These are phyloP conservation scores for Xenopus laevis DNA, from an alignment of 2,113 vertebrate genomes.

Conservation along the genomic window DNA sequence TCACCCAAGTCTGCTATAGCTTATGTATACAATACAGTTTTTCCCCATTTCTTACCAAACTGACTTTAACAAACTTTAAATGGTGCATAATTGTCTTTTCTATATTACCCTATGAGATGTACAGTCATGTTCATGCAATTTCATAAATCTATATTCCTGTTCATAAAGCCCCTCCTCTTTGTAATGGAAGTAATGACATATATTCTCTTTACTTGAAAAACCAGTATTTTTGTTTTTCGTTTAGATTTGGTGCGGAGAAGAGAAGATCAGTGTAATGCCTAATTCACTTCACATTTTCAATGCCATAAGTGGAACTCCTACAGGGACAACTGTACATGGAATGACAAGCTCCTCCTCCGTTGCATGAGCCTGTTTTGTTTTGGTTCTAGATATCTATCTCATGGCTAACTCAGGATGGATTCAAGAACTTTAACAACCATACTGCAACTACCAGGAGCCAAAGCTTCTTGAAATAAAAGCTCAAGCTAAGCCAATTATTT, in stretches of 20 bases:
- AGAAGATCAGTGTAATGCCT: slow-evolving; percentile 83
- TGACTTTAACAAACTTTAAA: too few species aligned
- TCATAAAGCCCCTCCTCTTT: too few species aligned
- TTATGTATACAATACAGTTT: too few species aligned
- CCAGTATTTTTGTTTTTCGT: slow-evolving; percentile 29
- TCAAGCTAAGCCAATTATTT: neutral
- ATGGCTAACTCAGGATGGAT: slow-evolving; percentile 69
- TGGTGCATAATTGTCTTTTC: too few species aligned
- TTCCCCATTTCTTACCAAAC: too few species aligned
- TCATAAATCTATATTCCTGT: too few species aligned
- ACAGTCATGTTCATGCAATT: too few species aligned
- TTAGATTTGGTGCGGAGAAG: slow-evolving; percentile 86
- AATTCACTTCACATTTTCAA: slow-evolving; percentile 97
- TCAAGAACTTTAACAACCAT: slow-evolving; percentile 48
- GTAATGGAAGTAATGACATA: too few species aligned
- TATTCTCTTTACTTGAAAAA: too few species aligned
- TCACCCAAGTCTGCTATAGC: too few species aligned
- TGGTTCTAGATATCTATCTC: slow-evolving; percentile 46
- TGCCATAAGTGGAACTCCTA: slow-evolving; percentile 96
- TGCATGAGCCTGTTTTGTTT: slow-evolving; percentile 68
- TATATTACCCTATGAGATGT: too few species aligned
- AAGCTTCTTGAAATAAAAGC: neutral
- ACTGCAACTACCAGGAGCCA: neutral
- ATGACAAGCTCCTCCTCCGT: slow-evolving; percentile 91
- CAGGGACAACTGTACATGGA: slow-evolving; percentile 85